Evolutionary conservation across 2,113 vertebrate species (phyloP), one percentile per base, ranked within the genome.

Genomic region (Garra rufa): DNA sequence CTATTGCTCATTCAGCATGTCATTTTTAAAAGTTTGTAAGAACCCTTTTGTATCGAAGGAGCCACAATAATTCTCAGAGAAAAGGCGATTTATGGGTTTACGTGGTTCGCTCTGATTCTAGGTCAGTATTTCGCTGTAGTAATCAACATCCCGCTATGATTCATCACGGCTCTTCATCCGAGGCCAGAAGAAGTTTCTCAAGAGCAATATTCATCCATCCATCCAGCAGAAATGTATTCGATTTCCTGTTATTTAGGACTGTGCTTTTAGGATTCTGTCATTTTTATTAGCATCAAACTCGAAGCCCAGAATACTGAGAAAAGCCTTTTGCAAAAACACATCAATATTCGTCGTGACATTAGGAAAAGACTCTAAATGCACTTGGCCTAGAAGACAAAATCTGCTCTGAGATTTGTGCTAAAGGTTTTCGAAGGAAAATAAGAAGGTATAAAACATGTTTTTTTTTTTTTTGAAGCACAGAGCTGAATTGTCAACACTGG

Each of bases 101-200:
- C 44, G 48, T 4, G 30, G 74, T 55, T 48, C 73, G 46, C 73
- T 46, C 30, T 24, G 73, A 44, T 74, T 67, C 73, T 61, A 63
- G 44, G 46, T 52, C 74, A 57, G 75, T 57, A 28, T 57, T 77
- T 11, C 50, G 55, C 48, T 55, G 48, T 38, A 74, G 41, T 57
- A 75, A 65, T 83, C 82, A 83, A 26, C 78, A 80, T 85, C 61
- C 76, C 38, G 43, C 67, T 50, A 43, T 76, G 74, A 81, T 85
- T 85, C 70, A 76, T 79, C 59, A 69, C 55, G 5, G 10, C n/a
- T 75, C 78, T 81, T 85, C 57, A 85, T 75, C 79, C 80, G 14
- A 48, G 57, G 73, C 71, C 77, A 85, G 38, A 48, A 81, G 69
- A 48, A 41, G 44, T 65, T 85, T 80, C 78, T 76, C 71, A 67